Evolutionary conservation across 2,888 invertebrate genomes (phyloP), one percentile per base, ranked within the genome.

Genomic region (Diadegma fenestrale): DNA sequence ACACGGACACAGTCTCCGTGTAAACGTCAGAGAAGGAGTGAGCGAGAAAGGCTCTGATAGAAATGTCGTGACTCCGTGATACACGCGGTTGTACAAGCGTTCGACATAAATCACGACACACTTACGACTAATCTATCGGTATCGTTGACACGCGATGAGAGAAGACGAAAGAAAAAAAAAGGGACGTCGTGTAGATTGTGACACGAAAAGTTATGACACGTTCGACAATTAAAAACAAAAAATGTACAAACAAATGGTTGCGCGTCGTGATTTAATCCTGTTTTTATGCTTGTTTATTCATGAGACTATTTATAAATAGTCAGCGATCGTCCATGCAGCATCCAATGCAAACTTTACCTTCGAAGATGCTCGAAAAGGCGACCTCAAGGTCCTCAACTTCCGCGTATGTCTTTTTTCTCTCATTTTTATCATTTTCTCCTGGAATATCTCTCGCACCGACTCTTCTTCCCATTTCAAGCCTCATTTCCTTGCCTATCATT

Each of bases 351-450:
- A 30, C 61, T 43, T 61, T 69, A 73, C 84, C 78, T 78, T 78
- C 66, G 22, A 26, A 45, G 54, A 19, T 33, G 87, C 90, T 89
- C 75, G 78, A 91, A 91, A 91, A 89, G 91, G 92, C 80, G 33
- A 82, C 71, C 19, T 85, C 91, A 92, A 92, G 91, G 91, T 86
- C 89, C 87, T 84, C 71, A 80, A 90, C 90, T 91, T 92, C 91
- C 90, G 91, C 86, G 88, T 91, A 82, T 88, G 81, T 82, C 81
- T 79, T 79, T 80, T 77, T 80, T 30, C 48, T 71, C 45, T 45
- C 43, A 68, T 82, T 51, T 73, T 68, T 69, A 77, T 66, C 5
- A 12, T 71, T 84, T 86, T 80, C 78, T 82, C 68, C 77, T 66
- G 76, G 54, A 54, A 68, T 37, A 80, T 66, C 75, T 80, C 69